Base-by-base conservation (phyloP, 2,113 vertebrate genomes). In the Alaudala cheleensis region DNA sequence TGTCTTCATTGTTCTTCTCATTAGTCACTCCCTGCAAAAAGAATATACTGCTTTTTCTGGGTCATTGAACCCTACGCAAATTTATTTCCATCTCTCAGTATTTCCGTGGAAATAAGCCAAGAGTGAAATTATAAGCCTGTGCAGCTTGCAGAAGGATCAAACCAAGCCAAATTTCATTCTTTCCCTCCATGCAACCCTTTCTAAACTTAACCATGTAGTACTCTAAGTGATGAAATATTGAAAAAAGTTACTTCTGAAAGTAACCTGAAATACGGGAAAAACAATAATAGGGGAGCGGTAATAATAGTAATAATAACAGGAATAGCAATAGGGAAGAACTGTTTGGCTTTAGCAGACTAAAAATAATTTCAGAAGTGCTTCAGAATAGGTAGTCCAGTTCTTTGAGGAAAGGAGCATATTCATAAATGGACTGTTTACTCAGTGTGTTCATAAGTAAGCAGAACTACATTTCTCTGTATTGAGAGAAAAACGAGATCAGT, bases 31-130 rank as follows among this genome's bases (percentile, higher is more conserved):
- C 9, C 54, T 82, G 12, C 50, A 88, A 81, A 85, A 83, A 61
- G 50, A 77, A 79, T 53, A 53, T 34, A 16, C 50, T 86, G 22
- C 33, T 77, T 86, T 94, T 93, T 92, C 62, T 90, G 80, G 83
- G 76, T 86, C 82, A 37, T 39, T 92, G 88, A 96, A 86, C 85
- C 51, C 42, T 77, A 34, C 10, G 6, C 45, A 80, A 49, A 65
- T 88, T 86, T 90, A 66, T 90, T 93, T 95, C 88, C 79, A 88
- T 92, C 42, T 93, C 65, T 93, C 90, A 73, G 18, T 93, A 13
- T 93, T 92, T 96, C 86, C 47, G 1, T 88, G 67, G 40, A 37
- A 37, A 37, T 88, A 77, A 90, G 88, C 91, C 92, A 93, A 70
- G 82, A 80, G 9, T 58, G 79, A 90, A 88, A 93, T 62, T 92